Evolutionary conservation across 2,888 invertebrate genomes (phyloP), one percentile per base, ranked within the genome.

Genomic region (Melanargia galathea): DNA sequence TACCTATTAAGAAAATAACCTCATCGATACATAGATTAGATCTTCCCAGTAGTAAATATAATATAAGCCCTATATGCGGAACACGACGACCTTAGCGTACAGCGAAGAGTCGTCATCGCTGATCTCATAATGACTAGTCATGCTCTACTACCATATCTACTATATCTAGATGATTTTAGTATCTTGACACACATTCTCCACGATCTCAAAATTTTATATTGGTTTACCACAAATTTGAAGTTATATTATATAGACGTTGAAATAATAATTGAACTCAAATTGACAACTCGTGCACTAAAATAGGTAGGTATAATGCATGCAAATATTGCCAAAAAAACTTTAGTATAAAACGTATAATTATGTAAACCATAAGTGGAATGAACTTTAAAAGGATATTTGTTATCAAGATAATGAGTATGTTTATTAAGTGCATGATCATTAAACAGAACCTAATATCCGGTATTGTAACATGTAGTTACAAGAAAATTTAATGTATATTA

Each of bases 91-190:
- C 83, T 83, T 79, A 79, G 33, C 48, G 56, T 55, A n/a, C n/a
- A 67, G 54, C 55, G 33, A 26, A 64, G 43, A 73, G 63, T 67
- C 81, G 83, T 83, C 84, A 84, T 78, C 73, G 78, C 77, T 84
- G 84, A 85, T 84, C 79, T 84, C 82, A 84, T 78, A 74, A 73
- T 70, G 71, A 77, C 77, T 72, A 70, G 69, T 75, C 69, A 70
- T 71, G 65, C 69, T 65, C 60, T 64, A 57, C 40, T 5, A n/a
- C n/a, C 5, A 10, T 40, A 20, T 18, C 18, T 2, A 18, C 1
- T 4, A 40, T 6, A 40, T 63, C 63, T 46, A 66, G 49, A 62
- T 67, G 20, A 38, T 38, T 13, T 38, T 13, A 38, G 16, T 24
- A 46, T 22, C 46, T 13, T 13, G 11, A 24, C 13, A 46, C 22